Percentiles rank a stretch among this genome's conserved stretches.
Evolutionary conservation across 2,113 vertebrate genomes (phyloP).

Genomic region (Ochotona curzoniae): DNA sequence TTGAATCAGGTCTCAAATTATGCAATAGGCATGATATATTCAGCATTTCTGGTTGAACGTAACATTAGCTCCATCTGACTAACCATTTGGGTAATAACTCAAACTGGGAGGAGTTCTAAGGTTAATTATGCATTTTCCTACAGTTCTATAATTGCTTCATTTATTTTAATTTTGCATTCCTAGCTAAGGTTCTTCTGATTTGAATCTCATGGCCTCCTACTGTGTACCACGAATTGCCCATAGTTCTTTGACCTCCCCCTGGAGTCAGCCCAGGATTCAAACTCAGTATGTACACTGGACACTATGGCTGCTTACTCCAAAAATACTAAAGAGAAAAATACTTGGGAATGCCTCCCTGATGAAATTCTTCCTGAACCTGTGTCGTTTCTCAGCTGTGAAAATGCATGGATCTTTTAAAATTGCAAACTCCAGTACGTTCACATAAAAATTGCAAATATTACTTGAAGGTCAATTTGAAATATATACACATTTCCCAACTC

Average conservation of each 20-base stretch:
- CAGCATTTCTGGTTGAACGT: constrained; percentile 17
- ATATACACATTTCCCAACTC: not conserved
- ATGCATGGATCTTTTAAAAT: not conserved
- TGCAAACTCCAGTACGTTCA: not conserved
- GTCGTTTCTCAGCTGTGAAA: not conserved
- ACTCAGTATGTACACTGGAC: no score
- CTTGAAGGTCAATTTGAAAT: not conserved
- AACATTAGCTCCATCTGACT: not conserved
- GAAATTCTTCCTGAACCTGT: not conserved
- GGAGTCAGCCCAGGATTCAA: not conserved
- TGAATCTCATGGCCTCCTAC: not conserved
- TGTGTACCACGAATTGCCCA: not conserved
- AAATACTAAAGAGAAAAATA: not conserved
- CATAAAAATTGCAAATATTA: not conserved
- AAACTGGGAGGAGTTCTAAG: constrained; percentile 21
- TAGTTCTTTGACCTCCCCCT: not conserved
- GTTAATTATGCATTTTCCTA: constrained; percentile 58
- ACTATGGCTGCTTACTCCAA: not conserved
- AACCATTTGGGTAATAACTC: constrained; percentile 43
- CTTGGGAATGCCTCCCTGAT: not conserved
- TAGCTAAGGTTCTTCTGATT: not conserved
- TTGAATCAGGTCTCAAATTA: not conserved
- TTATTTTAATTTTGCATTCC: constrained; percentile 60
- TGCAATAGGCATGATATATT: constrained; percentile 12
- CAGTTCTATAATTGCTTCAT: constrained; percentile 55